Base-by-base conservation (phyloP, 1,140 invertebrate genomes). In the Dendroctonus ponderosae region DNA sequence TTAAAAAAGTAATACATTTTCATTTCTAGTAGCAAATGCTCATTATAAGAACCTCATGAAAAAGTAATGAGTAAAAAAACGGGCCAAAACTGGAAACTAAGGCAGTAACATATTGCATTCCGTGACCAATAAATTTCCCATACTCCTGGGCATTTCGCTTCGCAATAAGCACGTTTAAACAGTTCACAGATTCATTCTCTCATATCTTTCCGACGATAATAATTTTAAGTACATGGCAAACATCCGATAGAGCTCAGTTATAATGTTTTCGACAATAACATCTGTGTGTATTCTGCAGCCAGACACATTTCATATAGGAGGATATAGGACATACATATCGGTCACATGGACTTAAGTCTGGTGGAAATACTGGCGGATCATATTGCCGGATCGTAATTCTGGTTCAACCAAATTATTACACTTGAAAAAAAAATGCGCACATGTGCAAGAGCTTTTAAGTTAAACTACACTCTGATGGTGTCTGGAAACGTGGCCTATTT, bases 151-250 rank as follows among this genome's bases (percentile, higher is more conserved):
- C 26, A 26, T 26, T 26, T 26, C 26, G 26, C 26, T 26, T 26
- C 26, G 26, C 26, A 26, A 26, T 26, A 26, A 26, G 3, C 26
- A 26, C 26, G 26, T 26, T 26, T 26, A 26, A 26, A 26, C 26
- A 26, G 26, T 26, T 26, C 3, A 26, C 26, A 26, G 26, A 2
- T 26, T 26, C 26, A 26, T 26, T 50, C 7, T 12, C 9, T 37
- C 26, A 49, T 60, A 60, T 49, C 37, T 60, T 60, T 49, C 15
- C 43, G 39, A 43, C 43, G 43, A 60, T 60, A 60, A 60, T 43
- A 58, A 44, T 49, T 48, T 60, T 41, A 60, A 60, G 44, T 60
- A 49, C 43, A 60, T 38, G 15, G 57, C 46, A 60, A 60, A 60
- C 57, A 60, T 60, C 57, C 57, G 44, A 60, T 60, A 60, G 48